phyloP scores from a whole-genome alignment of 92 coral and sea anemone genomes.

The Virgularia gustaviana region DNA sequence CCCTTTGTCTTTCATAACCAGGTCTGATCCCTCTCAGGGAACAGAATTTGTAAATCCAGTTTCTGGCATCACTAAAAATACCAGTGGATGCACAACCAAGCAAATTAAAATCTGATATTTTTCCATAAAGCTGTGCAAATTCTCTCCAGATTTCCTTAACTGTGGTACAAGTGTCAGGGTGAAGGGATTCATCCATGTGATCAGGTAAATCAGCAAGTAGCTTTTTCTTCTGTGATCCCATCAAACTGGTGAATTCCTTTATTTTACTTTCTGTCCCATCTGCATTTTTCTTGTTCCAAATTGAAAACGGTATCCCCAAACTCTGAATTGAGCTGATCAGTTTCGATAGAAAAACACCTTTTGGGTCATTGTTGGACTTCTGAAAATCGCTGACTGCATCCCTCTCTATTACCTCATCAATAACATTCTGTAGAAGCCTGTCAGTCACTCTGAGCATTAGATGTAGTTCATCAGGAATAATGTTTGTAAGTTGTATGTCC shows the following conservation, averaged over 20 bases:
- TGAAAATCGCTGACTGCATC: neutral
- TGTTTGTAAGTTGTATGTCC: neutral
- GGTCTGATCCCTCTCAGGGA: constrained; percentile 25
- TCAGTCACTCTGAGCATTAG: neutral
- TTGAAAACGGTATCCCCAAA: too few species aligned
- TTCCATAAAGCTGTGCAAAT: constrained; percentile 32
- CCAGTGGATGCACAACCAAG: constrained; percentile 14
- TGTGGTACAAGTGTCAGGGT: neutral
- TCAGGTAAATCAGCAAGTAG: too few species aligned
- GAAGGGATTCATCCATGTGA: neutral
- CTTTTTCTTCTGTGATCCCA: too few species aligned
- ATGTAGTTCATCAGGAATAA: constrained; percentile 18
- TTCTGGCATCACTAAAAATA: constrained; percentile 23
- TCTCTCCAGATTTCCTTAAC: constrained; percentile 44
- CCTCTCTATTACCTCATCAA: neutral
- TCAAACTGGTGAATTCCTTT: too few species aligned
- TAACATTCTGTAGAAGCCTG: too few species aligned
- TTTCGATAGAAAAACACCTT: neutral
- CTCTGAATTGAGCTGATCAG: neutral
- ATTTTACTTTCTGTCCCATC: neutral
- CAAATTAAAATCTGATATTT: constrained; percentile 41
- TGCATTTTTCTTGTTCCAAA: too few species aligned
- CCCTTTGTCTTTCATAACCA: constrained; percentile 42
- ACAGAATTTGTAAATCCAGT: constrained; percentile 54
- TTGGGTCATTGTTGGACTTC: neutral